Evolutionary conservation across 1,140 invertebrate genomes (phyloP).

Genomic region (Brachionus rotundiformis): DNA sequence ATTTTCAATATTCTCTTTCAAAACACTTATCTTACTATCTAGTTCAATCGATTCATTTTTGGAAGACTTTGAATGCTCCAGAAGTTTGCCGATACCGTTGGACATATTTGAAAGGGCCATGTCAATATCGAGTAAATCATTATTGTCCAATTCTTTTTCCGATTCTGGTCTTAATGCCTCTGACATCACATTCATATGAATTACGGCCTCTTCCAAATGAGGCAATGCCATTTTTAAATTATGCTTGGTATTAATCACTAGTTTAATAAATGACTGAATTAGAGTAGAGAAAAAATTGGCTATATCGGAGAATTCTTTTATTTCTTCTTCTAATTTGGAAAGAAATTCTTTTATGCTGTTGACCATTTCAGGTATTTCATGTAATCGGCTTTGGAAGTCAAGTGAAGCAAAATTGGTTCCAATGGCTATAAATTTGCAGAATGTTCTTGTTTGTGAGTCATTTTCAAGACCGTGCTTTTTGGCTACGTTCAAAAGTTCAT

Average conservation of each 20-base stretch:
- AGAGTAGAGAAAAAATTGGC: slow-evolving; percentile 30
- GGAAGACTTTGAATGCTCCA: slow-evolving; percentile 28
- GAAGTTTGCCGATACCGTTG: background rate
- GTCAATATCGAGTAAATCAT: slow-evolving; percentile 27
- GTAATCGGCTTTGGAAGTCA: background rate
- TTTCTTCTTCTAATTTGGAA: slow-evolving; percentile 33
- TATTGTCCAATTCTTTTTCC: background rate
- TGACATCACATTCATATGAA: slow-evolving; percentile 30
- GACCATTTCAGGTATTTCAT: slow-evolving; percentile 22
- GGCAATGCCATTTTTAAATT: slow-evolving; percentile 44
- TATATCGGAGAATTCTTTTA: slow-evolving; percentile 45
- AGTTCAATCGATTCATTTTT: slow-evolving; percentile 15
- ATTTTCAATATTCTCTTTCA: slow-evolving; percentile 45
- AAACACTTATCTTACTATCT: slow-evolving; percentile 3
- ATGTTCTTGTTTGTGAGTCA: slow-evolving; percentile 34
- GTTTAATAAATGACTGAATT: slow-evolving; percentile 42
- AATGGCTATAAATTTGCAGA: slow-evolving; percentile 41
- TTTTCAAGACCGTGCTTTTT: slow-evolving; percentile 38
- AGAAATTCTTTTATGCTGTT: slow-evolving; percentile 19
- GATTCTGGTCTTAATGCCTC: slow-evolving; percentile 23
- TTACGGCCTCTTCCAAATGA: slow-evolving; percentile 22
- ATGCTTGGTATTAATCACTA: slow-evolving; percentile 44
- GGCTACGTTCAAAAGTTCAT: slow-evolving; percentile 28
- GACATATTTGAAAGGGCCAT: slow-evolving; percentile 27
- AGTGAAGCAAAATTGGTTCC: slow-evolving; percentile 48